Conservation (phyloP, 2,888 invertebrate species). For the Temnothorax rugatulus region DNA sequence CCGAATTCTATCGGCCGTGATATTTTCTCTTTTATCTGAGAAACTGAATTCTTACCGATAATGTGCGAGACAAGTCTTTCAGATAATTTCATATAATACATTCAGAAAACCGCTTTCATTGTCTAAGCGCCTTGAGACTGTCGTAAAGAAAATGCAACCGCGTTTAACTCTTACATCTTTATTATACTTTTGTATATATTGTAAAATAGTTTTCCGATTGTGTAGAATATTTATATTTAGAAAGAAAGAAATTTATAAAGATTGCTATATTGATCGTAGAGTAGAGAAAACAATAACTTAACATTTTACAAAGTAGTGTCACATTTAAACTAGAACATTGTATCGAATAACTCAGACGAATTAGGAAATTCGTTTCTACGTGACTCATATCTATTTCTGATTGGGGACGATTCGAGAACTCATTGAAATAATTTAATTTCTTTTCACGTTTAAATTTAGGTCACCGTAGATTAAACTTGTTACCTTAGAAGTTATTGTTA, state of each 20-base stretch:
- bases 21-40: slow-evolving; percentile 56
- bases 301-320: slow-evolving; percentile 21
- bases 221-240: slow-evolving; percentile 81
- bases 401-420: slow-evolving; percentile 11
- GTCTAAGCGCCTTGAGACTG: slow-evolving; percentile 60
- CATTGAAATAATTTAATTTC: slow-evolving; percentile 2
- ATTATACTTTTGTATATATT: slow-evolving; percentile 83
- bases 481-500: slow-evolving; percentile 23
- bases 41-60: slow-evolving; percentile 64
- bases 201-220: slow-evolving; percentile 81
- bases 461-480: slow-evolving; percentile 10
- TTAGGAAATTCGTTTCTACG: slow-evolving; percentile 76
- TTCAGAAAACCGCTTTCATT: slow-evolving; percentile 37
- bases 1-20: slow-evolving; percentile 29
- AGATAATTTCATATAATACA: slow-evolving; percentile 56
- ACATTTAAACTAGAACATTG: slow-evolving; percentile 51
- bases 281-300: slow-evolving; percentile 13
- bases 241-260: slow-evolving; percentile 54
- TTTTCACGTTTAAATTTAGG: slow-evolving; percentile 9
- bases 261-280: slow-evolving; percentile 23
- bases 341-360: slow-evolving; percentile 70
- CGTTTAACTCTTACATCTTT: slow-evolving; percentile 71
- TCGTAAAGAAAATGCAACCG: slow-evolving; percentile 60
- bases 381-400: slow-evolving; percentile 50
- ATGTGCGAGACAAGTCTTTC: slow-evolving; percentile 58